These are phyloP conservation scores for Poecilia wingei DNA, from an alignment of 2,797 vertebrate genomes.

Conservation along the genomic window DNA sequence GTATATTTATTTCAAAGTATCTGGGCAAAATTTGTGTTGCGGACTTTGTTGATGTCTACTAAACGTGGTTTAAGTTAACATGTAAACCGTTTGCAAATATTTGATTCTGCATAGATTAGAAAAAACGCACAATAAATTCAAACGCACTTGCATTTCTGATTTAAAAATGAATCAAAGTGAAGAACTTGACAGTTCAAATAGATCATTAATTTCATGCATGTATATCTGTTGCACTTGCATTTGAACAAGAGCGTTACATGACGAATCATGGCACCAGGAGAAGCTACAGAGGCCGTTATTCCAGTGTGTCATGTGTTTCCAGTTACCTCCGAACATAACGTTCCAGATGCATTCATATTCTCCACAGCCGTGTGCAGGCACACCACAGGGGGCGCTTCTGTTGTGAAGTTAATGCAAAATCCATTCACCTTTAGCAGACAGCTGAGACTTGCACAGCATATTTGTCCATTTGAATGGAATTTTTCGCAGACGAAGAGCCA, in stretches of 20 bases:
- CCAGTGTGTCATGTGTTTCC: slow-evolving; percentile 73
- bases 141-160: background rate
- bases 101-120: rapidly evolving
- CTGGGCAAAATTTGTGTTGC: background rate
- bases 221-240: background rate
- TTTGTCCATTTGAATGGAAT: slow-evolving; percentile 60
- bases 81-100: background rate
- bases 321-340: slow-evolving; percentile 72
- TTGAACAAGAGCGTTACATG: slow-evolving; percentile 7
- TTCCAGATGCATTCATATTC: slow-evolving; percentile 70
- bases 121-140: background rate
- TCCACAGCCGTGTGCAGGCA: slow-evolving; percentile 58
- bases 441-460: slow-evolving; percentile 51
- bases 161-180: background rate
- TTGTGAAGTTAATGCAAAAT: slow-evolving; percentile 75
- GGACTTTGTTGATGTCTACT: background rate
- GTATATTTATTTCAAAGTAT: background rate
- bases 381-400: slow-evolving; percentile 67
- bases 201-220: background rate
- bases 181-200: background rate
- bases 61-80: background rate
- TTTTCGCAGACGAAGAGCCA: slow-evolving; percentile 41
- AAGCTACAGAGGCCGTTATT: slow-evolving; percentile 43
- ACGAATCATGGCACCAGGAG: slow-evolving; percentile 6
- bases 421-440: slow-evolving; percentile 68